Evolutionary conservation across 2,113 vertebrate species (phyloP).

Genomic region (Ornithorhynchus anatinus): DNA sequence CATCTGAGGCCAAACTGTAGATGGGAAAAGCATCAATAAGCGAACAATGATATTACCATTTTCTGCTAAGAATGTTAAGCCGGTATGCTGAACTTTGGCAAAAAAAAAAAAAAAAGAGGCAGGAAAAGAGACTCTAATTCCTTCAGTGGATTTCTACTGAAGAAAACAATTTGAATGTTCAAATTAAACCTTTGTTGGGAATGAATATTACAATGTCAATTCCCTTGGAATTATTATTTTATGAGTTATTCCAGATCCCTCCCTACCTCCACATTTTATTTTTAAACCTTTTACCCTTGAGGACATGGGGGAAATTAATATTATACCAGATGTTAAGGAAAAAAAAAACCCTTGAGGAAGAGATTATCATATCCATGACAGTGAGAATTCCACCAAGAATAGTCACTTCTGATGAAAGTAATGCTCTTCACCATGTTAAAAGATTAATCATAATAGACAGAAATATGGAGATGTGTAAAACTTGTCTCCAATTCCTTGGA

Average conservation of each 20-base stretch:
- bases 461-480: not conserved
- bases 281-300: constrained; percentile 2
- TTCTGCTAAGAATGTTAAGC: accelerated
- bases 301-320: constrained; percentile 38
- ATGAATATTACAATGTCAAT: not conserved
- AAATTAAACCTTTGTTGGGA: not conserved
- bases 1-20: too few species aligned
- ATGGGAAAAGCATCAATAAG: too few species aligned
- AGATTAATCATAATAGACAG: not conserved
- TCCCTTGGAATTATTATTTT: accelerated
- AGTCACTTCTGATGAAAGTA: not conserved
- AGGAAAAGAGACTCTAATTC: too few species aligned
- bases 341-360: accelerated
- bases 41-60: too few species aligned
- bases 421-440: accelerated
- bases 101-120: too few species aligned
- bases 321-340: not conserved
- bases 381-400: not conserved
- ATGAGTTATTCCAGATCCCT: not conserved
- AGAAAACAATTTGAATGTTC: accelerated
- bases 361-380: accelerated
- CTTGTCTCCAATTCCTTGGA: not conserved
- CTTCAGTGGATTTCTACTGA: accelerated
- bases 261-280: not conserved
- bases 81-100: accelerated